phyloP scores from a whole-genome alignment of 2,797 vertebrate genomes.

The Rhinatrema bivittatum region DNA sequence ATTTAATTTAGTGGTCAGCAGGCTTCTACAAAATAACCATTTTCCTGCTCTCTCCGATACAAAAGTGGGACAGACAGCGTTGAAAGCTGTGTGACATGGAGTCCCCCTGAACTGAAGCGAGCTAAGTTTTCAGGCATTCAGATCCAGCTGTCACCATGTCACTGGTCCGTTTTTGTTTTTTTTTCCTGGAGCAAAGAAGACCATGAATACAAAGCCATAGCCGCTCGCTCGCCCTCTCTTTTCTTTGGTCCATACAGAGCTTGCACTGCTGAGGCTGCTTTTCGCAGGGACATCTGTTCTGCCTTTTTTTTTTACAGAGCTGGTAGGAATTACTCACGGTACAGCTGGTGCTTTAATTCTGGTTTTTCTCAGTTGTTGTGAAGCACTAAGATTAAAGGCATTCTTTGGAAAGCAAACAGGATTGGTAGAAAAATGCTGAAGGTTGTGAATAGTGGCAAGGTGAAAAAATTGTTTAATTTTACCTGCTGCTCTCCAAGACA shows the following conservation, averaged over 20 bases:
- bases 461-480: no score
- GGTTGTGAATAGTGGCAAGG: no score
- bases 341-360: not conserved
- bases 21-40: no score
- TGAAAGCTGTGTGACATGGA: slow-evolving; percentile 14
- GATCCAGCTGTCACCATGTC: not conserved
- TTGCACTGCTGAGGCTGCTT: not conserved
- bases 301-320: not conserved
- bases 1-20: no score
- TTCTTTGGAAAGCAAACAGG: no score
- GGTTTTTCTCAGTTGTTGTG: not conserved
- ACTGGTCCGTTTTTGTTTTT: not conserved
- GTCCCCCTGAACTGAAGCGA: slow-evolving; percentile 9
- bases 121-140: slow-evolving; percentile 2
- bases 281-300: not conserved
- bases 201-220: not conserved
- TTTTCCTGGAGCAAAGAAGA: not conserved
- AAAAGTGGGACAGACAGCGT: not conserved
- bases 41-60: no score
- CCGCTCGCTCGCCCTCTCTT: not conserved
- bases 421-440: no score
- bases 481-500: no score
- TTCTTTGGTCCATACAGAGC: not conserved
- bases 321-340: not conserved
- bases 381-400: no score